Conservation (phyloP, 1,140 invertebrate genomes). For the Drosophila repleta region DNA sequence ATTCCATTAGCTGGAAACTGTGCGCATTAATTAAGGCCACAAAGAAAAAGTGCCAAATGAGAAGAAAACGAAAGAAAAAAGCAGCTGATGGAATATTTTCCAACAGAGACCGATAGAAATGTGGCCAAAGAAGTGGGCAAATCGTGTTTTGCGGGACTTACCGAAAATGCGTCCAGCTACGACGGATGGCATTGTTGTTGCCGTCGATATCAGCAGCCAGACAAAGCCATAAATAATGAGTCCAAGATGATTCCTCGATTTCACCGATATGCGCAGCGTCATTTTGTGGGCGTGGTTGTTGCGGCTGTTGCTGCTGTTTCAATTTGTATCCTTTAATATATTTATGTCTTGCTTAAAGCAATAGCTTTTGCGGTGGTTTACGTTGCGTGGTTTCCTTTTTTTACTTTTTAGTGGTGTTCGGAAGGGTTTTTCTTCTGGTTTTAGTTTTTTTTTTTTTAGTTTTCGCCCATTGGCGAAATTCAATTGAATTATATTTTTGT, state of each 20-base stretch:
- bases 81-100: constrained; percentile 51
- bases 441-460: constrained; percentile 8
- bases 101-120: background rate
- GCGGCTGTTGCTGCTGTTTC: constrained; percentile 24
- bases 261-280: constrained; percentile 78
- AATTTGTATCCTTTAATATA: constrained; percentile 11
- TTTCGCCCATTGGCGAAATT: constrained; percentile 21
- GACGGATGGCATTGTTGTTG: constrained; percentile 48
- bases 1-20: constrained; percentile 76
- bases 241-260: constrained; percentile 77
- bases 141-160: constrained; percentile 49
- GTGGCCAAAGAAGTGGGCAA: background rate
- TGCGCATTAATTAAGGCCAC: constrained; percentile 62
- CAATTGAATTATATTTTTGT: constrained; percentile 38
- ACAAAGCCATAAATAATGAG: constrained; percentile 78
- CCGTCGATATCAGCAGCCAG: constrained; percentile 65
- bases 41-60: background rate
- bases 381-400: constrained; percentile 35
- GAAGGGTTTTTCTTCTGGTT: background rate
- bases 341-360: constrained; percentile 56
- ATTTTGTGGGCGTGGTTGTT: constrained; percentile 63
- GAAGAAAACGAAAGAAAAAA: constrained; percentile 2
- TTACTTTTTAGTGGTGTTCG: background rate
- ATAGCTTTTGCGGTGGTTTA: constrained; percentile 75
- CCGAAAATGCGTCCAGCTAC: constrained; percentile 78